These are phyloP conservation scores for Taeniopygia guttata DNA, from an alignment of 2,797 vertebrate genomes.

Conservation along the genomic window DNA sequence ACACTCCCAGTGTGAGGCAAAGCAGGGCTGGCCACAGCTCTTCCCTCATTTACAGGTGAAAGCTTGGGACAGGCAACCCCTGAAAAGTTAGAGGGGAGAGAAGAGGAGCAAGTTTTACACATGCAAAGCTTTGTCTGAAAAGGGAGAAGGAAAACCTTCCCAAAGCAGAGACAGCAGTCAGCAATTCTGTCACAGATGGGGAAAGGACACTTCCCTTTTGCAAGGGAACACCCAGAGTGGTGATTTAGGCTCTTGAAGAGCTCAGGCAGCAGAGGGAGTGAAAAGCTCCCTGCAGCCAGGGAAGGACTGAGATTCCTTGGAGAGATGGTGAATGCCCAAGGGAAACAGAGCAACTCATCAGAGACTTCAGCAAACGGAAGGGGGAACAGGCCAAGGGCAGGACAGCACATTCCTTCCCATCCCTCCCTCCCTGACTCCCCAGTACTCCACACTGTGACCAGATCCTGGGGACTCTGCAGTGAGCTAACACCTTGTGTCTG, in stretches of 20 bases:
- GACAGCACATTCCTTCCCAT: neutral
- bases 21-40: neutral
- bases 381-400: neutral
- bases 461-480: neutral
- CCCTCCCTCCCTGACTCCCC: neutral
- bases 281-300: neutral
- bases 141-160: neutral
- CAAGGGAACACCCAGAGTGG: neutral
- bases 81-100: neutral
- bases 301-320: neutral
- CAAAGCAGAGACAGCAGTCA: neutral
- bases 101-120: neutral
- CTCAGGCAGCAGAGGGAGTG: neutral
- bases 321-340: neutral
- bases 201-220: neutral
- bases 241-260: neutral
- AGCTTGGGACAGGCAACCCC: neutral
- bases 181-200: neutral
- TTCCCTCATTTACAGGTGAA: neutral
- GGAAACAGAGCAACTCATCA: neutral
- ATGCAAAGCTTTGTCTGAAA: neutral
- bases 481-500: neutral
- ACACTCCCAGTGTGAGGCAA: neutral
- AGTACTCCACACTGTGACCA: neutral
- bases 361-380: neutral